A percentile compares a stretch with the other conserved stretches of the same genome.
These are phyloP conservation scores for Fabriciana adippe DNA, from an alignment of 2,888 invertebrate species.

Conservation along the genomic window DNA sequence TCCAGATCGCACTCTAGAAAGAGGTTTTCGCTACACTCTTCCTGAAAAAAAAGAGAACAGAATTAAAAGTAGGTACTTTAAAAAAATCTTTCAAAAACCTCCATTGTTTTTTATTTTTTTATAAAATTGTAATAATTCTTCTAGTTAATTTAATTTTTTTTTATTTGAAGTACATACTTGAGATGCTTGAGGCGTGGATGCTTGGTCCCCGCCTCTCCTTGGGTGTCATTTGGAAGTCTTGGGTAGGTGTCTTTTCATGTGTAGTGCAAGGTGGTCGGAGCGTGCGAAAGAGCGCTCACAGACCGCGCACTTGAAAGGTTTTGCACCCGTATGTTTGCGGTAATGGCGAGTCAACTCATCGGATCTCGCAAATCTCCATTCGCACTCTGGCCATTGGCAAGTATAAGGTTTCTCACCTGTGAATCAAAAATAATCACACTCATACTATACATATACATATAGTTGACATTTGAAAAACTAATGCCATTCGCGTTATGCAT, in stretches of 20 bases:
- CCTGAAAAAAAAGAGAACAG: slow-evolving; percentile 55
- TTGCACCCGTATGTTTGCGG: slow-evolving; percentile 98
- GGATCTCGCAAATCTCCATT: slow-evolving; percentile 97
- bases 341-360: slow-evolving; percentile 98
- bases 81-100: no score
- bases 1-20: slow-evolving; percentile 77
- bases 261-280: slow-evolving; percentile 96
- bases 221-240: slow-evolving; percentile 89
- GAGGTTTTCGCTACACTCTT: slow-evolving; percentile 74
- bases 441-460: no score
- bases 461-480: not conserved
- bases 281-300: slow-evolving; percentile 97
- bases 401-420: slow-evolving; percentile 98
- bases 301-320: slow-evolving; percentile 97
- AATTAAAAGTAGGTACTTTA: no score
- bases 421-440: slow-evolving; percentile 45
- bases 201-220: slow-evolving; percentile 73
- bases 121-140: no score
- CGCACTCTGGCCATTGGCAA: slow-evolving; percentile 98
- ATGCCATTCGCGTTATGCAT: slow-evolving; percentile 24
- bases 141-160: not conserved
- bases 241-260: slow-evolving; percentile 98
- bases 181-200: slow-evolving; percentile 63
- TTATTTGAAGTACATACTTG: slow-evolving; percentile 53
- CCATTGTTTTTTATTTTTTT: not conserved